Evolutionary conservation across 2,113 vertebrate species (phyloP).

Genomic region (Thunnus thynnus): DNA sequence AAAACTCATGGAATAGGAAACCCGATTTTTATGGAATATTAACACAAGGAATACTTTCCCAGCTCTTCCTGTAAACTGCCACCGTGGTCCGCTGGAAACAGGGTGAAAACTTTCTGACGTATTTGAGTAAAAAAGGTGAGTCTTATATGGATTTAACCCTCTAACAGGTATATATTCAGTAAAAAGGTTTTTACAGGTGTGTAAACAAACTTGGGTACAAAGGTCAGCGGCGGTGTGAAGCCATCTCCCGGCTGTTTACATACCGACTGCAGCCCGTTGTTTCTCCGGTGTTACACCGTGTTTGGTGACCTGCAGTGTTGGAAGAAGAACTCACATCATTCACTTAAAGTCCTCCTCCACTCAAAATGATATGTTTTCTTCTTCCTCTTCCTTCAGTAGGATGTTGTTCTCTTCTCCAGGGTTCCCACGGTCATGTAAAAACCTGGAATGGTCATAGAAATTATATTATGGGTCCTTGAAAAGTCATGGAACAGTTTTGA

Average conservation of each 20-base stretch:
- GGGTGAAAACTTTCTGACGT: neutral
- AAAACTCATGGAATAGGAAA: neutral
- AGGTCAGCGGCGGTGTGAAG: constrained; percentile 39
- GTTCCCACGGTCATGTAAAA: too few species aligned
- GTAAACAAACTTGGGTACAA: constrained; percentile 27
- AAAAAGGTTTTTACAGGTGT: accelerated
- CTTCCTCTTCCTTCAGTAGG: too few species aligned
- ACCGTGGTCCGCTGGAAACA: neutral
- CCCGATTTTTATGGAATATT: constrained; percentile 34
- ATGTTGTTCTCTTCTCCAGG: too few species aligned
- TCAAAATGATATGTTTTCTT: too few species aligned
- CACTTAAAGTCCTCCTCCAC: too few species aligned
- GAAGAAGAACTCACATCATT: too few species aligned
- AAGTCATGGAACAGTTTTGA: too few species aligned
- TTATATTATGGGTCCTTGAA: too few species aligned
- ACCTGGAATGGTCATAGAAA: too few species aligned
- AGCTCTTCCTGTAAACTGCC: neutral
- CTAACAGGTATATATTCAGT: accelerated
- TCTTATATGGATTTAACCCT: accelerated
- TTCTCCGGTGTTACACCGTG: neutral
- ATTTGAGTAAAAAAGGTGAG: constrained; percentile 16
- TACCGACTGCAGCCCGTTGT: constrained; percentile 21
- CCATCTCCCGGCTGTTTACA: constrained; percentile 31
- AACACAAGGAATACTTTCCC: neutral
- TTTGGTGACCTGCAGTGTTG: too few species aligned